Percentiles rank a stretch among this genome's conserved stretches.
These are phyloP conservation scores for Orthosia gothica DNA, from an alignment of 2,888 invertebrate genomes.

Conservation along the genomic window DNA sequence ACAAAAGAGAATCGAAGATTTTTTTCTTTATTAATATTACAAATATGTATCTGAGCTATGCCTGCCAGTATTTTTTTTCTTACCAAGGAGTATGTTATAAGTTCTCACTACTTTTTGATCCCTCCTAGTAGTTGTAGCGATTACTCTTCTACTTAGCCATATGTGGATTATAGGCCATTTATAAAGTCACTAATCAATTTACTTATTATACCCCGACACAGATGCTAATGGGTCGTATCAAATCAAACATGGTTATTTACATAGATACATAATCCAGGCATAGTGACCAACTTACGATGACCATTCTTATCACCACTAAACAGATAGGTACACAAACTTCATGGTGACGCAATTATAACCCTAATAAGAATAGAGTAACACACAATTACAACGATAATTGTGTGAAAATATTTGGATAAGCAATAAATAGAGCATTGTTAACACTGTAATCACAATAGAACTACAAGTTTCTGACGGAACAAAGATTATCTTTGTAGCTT, in stretches of 20 bases:
- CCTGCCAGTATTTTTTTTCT: no score
- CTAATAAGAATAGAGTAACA: not conserved
- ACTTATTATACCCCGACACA: not conserved
- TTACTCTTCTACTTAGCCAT: not conserved
- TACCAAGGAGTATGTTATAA: no score
- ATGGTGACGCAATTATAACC: not conserved
- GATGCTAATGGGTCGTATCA: not conserved
- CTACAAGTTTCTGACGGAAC: not conserved
- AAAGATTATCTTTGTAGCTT: slow-evolving; percentile 3
- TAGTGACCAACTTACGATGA: slow-evolving; percentile 5
- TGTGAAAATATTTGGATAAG: slow-evolving; percentile 29
- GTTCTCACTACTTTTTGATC: no score
- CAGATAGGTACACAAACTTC: not conserved
- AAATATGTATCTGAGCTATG: no score
- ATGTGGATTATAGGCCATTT: not conserved
- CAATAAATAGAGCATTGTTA: slow-evolving; percentile 4
- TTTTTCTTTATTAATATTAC: no score
- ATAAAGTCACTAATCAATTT: not conserved
- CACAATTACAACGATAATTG: slow-evolving; percentile 13
- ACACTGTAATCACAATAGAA: not conserved
- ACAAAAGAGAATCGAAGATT: no score
- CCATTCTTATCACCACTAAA: slow-evolving; percentile 9
- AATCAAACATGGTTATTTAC: not conserved
- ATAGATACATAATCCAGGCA: not conserved
- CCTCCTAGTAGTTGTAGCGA: not conserved